Evolutionary conservation across 2,113 vertebrate genomes (phyloP).

Genomic region (Electrona antarctica): DNA sequence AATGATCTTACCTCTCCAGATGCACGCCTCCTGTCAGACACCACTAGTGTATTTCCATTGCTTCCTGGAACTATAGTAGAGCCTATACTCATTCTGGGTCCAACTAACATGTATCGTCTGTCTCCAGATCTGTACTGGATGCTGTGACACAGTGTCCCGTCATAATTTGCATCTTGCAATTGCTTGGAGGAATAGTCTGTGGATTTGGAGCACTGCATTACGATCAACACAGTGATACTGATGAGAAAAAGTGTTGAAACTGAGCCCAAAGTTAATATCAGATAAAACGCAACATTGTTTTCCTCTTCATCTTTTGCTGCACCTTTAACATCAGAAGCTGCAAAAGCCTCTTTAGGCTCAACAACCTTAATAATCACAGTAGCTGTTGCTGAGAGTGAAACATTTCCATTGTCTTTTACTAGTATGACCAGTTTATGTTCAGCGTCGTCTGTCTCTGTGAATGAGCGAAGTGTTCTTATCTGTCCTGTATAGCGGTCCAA

Average conservation of each 20-base stretch:
- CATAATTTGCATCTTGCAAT: too few species aligned
- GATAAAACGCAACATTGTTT: constrained; percentile 11
- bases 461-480: too few species aligned
- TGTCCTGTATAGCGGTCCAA: too few species aligned
- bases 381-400: too few species aligned
- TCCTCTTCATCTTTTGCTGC: neutral
- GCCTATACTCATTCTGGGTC: constrained; percentile 45
- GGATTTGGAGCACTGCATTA: neutral
- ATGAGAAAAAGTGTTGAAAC: constrained; percentile 22
- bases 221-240: constrained; percentile 18
- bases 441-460: too few species aligned
- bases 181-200: too few species aligned
- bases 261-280: constrained; percentile 19
- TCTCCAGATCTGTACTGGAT: too few species aligned
- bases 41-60: constrained; percentile 37
- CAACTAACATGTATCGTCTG: neutral
- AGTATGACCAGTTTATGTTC: too few species aligned
- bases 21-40: constrained; percentile 2
- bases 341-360: too few species aligned
- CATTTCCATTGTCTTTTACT: too few species aligned
- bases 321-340: constrained; percentile 2
- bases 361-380: too few species aligned
- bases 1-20: constrained; percentile 25
- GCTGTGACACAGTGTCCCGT: too few species aligned
- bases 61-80: constrained; percentile 31